Evolutionary conservation across 2,113 vertebrate species (phyloP).

Genomic region (Hucho hucho): DNA sequence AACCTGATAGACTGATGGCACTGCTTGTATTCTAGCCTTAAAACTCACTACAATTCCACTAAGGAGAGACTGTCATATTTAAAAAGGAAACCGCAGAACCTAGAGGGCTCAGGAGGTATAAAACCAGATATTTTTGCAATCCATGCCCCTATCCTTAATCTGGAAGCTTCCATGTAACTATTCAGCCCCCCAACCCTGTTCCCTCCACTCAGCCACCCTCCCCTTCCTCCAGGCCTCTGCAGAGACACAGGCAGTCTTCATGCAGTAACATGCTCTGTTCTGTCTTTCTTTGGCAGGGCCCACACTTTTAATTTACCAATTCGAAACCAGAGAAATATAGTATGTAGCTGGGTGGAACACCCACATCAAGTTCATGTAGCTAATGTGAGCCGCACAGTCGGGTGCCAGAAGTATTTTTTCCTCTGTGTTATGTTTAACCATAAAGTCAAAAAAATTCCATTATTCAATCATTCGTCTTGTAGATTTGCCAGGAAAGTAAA

Average conservation of each 20-base stretch:
- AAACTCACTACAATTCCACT: constrained; percentile 2
- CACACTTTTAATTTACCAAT: constrained; percentile 57
- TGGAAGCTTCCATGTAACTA: constrained; percentile 14
- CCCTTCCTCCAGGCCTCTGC: constrained; percentile 5
- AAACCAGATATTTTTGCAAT: constrained; percentile 2
- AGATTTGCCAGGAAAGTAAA: constrained; percentile 45
- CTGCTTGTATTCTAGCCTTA: constrained; percentile 1
- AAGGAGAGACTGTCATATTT: neutral
- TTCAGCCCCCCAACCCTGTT: constrained; percentile 10
- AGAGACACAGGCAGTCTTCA: constrained; percentile 50
- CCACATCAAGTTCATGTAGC: constrained; percentile 45
- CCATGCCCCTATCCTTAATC: constrained; percentile 26
- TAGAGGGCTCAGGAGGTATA: neutral
- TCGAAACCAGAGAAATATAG: constrained; percentile 61
- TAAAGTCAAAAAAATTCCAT: constrained; percentile 32
- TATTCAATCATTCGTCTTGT: constrained; percentile 33
- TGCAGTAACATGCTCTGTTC: constrained; percentile 53
- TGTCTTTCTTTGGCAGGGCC: constrained; percentile 38
- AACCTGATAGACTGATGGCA: neutral
- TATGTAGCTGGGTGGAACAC: constrained; percentile 42
- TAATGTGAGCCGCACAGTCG: constrained; percentile 15
- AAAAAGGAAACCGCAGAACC: neutral
- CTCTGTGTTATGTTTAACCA: neutral
- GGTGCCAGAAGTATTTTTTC: constrained; percentile 15
- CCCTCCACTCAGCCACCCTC: constrained; percentile 15